Evolutionary conservation across 2,797 vertebrate genomes (phyloP), one percentile per base, ranked within the genome.

Genomic region (Pseudochaenichthys georgianus): DNA sequence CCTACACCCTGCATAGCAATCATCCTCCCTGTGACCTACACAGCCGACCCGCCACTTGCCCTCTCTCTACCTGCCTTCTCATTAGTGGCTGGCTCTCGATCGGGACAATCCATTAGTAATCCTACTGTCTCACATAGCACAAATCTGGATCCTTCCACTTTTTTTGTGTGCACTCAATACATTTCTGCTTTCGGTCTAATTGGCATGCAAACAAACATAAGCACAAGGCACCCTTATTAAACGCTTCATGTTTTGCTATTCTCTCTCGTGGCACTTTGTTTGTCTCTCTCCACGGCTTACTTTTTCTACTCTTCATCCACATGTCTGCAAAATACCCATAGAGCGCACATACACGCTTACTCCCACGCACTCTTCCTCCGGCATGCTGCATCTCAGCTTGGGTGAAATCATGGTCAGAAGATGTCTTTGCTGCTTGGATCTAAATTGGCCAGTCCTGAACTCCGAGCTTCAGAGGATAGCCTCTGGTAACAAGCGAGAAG

Each of bases 1-100:
- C 85, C 86, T 88, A 85, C 85, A 88, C 72, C 84, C 83, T 83
- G 91, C 91, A 93, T 91, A 92, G 83, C 87, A 93, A 94, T 92
- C 88, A 78, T 62, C 71, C 78, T 83, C 73, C 59, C 73, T 69
- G 59, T 88, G 89, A 87, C 92, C 90, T 57, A 38, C 70, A 71
- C 67, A 1, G 13, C 34, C 53, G 87, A 93, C 90, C 92, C 45
- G 6, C 71, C 60, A 65, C 78, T 82, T 86, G 83, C 66, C 87
- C 88, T 86, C 78, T 85, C 79, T 80, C 70, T 76, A 62, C 83
- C 80, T 78, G 60, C 81, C 68, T 86, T 85, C 91, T 94, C 93
- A 93, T 94, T 94, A 94, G 92, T 9, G 55, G 59, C 76, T 66
- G 70, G 73, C 60, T 83, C 65, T 87, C 87, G 62, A 81, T 78